These are phyloP conservation scores for Acanthaster planci DNA, from an alignment of 35 echinoderm and acorn worm genomes.

Conservation along the genomic window DNA sequence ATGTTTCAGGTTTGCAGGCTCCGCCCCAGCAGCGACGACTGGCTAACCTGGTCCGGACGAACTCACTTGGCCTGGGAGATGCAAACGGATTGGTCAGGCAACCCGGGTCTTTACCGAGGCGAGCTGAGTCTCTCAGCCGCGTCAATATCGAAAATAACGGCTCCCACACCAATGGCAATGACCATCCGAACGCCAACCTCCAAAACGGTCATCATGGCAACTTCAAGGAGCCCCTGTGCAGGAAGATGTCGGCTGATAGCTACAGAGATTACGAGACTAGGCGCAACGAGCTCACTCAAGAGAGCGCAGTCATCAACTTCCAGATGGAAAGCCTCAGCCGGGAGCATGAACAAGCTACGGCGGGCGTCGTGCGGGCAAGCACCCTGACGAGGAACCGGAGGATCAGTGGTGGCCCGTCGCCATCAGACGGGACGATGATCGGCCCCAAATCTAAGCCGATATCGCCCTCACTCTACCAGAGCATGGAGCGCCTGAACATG, in stretches of 20 bases:
- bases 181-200: conserved; percentile 27
- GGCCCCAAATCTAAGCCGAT: conserved; percentile 31
- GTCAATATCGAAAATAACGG: conserved; percentile 20
- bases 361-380: conserved; percentile 9
- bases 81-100: conserved; percentile 1
- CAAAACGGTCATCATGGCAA: conserved; percentile 20
- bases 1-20: conserved; percentile 13
- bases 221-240: conserved; percentile 25
- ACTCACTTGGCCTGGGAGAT: conserved; percentile 65
- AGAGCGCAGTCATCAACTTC: conserved; percentile 74
- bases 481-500: conserved; percentile 57
- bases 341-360: conserved; percentile 58
- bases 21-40: conserved; percentile 45
- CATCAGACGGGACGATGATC: conserved; percentile 22
- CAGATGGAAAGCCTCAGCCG: conserved; percentile 71
- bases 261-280: conserved; percentile 58
- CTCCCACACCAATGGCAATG: not conserved
- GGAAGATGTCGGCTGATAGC: conserved; percentile 1
- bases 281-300: conserved; percentile 63
- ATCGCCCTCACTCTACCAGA: conserved; percentile 47
- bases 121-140: not conserved
- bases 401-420: conserved; percentile 35
- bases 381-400: conserved; percentile 21
- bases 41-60: conserved; percentile 56
- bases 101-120: conserved; percentile 9